These are phyloP conservation scores for Casuarius casuarius DNA, from an alignment of 2,113 vertebrate genomes.

Conservation along the genomic window DNA sequence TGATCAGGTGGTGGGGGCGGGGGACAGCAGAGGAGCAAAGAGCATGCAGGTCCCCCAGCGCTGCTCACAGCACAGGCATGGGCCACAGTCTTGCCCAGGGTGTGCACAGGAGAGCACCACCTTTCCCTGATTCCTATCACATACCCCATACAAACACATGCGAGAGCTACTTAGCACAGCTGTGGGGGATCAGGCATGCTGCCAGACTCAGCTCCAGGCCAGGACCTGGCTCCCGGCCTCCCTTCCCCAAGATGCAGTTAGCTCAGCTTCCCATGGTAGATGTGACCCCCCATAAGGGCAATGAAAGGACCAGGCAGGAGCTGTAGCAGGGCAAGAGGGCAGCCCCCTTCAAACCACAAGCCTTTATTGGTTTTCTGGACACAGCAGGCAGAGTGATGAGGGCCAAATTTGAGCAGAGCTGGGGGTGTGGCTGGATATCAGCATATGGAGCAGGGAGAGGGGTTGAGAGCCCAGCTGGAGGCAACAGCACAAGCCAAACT, in stretches of 20 bases:
- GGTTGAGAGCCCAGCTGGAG: neutral
- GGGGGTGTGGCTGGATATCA: neutral
- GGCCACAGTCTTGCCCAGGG: neutral
- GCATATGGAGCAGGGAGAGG: neutral
- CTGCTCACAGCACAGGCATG: neutral
- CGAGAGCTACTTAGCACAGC: neutral
- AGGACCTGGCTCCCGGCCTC: neutral
- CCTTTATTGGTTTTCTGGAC: neutral
- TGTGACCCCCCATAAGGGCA: neutral
- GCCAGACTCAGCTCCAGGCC: neutral
- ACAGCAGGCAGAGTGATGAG: neutral
- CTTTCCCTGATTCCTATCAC: neutral
- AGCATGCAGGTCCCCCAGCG: neutral
- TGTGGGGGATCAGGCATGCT: neutral
- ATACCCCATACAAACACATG: fast-evolving
- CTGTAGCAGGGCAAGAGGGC: fast-evolving
- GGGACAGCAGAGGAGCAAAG: neutral
- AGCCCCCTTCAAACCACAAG: neutral
- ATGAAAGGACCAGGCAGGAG: neutral
- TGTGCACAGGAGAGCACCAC: neutral
- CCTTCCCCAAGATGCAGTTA: neutral
- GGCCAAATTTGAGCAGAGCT: no score
- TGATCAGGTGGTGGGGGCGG: fast-evolving
- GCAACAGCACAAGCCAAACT: neutral
- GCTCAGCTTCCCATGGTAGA: neutral